Conservation (phyloP, 2,113 vertebrate species). For the Heterochromis multidens region DNA sequence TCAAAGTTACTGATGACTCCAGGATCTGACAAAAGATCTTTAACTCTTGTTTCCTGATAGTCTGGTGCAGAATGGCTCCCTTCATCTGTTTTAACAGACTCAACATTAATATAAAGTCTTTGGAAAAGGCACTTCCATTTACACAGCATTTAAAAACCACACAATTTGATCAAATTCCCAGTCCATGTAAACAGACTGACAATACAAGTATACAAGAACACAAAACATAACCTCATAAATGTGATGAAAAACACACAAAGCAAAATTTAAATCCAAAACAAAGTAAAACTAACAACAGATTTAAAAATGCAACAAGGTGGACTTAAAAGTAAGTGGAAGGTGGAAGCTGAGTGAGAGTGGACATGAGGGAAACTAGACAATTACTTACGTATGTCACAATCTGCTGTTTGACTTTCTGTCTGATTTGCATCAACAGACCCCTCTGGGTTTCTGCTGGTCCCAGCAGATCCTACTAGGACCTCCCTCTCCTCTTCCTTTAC, state of each 20-base stretch:
- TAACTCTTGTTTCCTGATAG: conserved; percentile 36
- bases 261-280: background rate
- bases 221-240: background rate
- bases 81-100: conserved; percentile 25
- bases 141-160: background rate
- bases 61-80: conserved; percentile 24
- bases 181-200: background rate
- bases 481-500: conserved; percentile 78
- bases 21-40: conserved; percentile 27
- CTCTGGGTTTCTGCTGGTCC: conserved; percentile 9
- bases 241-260: no score
- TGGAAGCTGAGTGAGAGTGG: accelerated
- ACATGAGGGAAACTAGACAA: background rate
- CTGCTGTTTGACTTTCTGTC: background rate
- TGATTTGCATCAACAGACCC: conserved; percentile 5
- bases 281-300: background rate
- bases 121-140: no score
- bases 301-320: background rate
- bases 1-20: conserved; percentile 27
- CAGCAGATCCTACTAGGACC: conserved; percentile 52
- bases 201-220: background rate
- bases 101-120: background rate
- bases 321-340: background rate
- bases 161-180: background rate
- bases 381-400: conserved; percentile 27